phyloP scores from a whole-genome alignment of 2,888 invertebrate species.

The Platerodrilus igneus region DNA sequence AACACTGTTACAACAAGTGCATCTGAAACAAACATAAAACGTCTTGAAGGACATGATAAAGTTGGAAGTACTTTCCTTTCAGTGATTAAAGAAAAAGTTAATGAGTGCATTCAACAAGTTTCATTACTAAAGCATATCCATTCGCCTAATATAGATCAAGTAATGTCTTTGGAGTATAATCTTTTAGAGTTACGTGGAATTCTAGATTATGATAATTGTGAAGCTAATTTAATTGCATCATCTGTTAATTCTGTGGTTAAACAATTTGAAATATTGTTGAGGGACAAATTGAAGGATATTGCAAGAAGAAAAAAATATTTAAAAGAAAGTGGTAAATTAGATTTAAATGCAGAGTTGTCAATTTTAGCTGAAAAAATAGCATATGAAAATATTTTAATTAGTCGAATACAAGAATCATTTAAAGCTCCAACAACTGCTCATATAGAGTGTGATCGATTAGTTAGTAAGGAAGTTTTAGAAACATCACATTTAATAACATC shows the following conservation, averaged over 20 bases:
- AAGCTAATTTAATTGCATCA: conserved; percentile 53
- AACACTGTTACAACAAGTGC: conserved; percentile 48
- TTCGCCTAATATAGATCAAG: conserved; percentile 62
- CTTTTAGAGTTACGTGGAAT: conserved; percentile 60
- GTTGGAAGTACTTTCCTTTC: conserved; percentile 57
- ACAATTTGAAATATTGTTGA: conserved; percentile 63
- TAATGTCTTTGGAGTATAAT: conserved; percentile 62
- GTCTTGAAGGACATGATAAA: conserved; percentile 45
- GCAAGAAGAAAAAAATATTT: conserved; percentile 62
- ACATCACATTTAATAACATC: conserved; percentile 71
- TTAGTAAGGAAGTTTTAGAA: conserved; percentile 67
- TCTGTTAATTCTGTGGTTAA: conserved; percentile 58
- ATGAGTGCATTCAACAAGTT: conserved; percentile 63
- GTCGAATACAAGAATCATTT: conserved; percentile 64
- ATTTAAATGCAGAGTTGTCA: conserved; percentile 63
- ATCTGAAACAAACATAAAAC: conserved; percentile 30
- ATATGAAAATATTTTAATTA: conserved; percentile 64
- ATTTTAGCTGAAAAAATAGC: conserved; percentile 75
- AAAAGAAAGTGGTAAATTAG: conserved; percentile 63
- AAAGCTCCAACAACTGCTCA: conserved; percentile 45
- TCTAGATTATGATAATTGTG: conserved; percentile 55
- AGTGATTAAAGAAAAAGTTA: conserved; percentile 62
- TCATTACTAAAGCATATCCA: conserved; percentile 57
- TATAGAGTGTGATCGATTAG: conserved; percentile 56
- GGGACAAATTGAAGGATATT: conserved; percentile 64